These are phyloP conservation scores for Caiman crocodilus DNA, from an alignment of 2,797 vertebrate species.

Conservation along the genomic window DNA sequence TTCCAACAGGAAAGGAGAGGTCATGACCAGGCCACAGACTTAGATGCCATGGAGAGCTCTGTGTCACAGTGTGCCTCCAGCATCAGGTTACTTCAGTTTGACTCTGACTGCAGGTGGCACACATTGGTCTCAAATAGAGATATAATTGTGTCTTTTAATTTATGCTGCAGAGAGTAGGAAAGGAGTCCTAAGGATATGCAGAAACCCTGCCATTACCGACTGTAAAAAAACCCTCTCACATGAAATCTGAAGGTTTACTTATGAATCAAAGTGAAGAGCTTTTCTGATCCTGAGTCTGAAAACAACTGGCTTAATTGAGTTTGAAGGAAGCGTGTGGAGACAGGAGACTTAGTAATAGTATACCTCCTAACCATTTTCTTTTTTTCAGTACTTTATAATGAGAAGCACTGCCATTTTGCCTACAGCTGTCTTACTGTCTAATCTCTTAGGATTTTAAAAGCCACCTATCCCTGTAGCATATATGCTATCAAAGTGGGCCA, in stretches of 20 bases:
- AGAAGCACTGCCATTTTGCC: not conserved
- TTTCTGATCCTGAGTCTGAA: not conserved
- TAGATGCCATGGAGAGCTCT: not conserved
- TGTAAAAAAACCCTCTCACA: not conserved
- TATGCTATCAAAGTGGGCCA: not conserved
- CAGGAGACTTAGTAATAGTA: not conserved
- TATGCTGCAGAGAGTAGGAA: not conserved
- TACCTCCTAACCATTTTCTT: conserved; percentile 4
- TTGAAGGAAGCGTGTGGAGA: not conserved
- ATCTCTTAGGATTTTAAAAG: not conserved
- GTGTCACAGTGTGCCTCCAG: accelerated
- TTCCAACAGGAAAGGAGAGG: not conserved
- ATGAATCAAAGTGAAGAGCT: not conserved
- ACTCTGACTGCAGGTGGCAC: not conserved
- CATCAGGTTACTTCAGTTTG: not conserved
- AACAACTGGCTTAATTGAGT: not conserved
- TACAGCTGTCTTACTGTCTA: not conserved
- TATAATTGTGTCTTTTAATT: not conserved
- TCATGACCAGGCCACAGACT: not conserved
- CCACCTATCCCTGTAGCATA: accelerated
- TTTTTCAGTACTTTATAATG: not conserved
- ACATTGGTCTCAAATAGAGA: not conserved
- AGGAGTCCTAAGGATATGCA: not conserved
- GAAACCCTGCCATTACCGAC: not conserved
- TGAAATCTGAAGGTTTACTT: not conserved